phyloP scores from a whole-genome alignment of 2,797 vertebrate genomes.

The Gastrophryne carolinensis region DNA sequence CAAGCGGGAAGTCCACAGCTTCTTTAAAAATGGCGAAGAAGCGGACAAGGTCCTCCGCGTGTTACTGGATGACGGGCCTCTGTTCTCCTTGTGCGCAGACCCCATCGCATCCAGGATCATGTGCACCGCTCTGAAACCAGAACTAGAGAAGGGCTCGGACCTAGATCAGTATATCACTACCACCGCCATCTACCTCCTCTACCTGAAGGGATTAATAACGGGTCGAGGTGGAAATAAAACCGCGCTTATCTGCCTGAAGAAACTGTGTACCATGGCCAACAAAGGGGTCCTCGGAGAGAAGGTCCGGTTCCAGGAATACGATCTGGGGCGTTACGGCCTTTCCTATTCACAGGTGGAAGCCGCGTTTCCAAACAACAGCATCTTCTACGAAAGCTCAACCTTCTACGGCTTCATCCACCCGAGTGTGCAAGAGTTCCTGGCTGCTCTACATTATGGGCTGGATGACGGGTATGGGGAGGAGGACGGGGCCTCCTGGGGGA shows the following conservation, averaged over 20 bases:
- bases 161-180: not conserved
- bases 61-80: not conserved
- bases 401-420: slow-evolving; percentile 54
- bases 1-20: slow-evolving; percentile 53
- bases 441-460: slow-evolving; percentile 54
- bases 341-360: slow-evolving; percentile 40
- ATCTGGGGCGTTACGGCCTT: slow-evolving; percentile 50
- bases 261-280: not conserved
- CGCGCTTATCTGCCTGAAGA: not conserved
- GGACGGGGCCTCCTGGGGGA: not conserved
- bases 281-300: not conserved
- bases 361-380: slow-evolving; percentile 46
- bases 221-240: not conserved
- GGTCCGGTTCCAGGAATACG: slow-evolving; percentile 11
- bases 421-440: slow-evolving; percentile 58
- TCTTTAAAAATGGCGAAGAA: not conserved
- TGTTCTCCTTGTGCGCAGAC: slow-evolving; percentile 42
- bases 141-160: slow-evolving; percentile 3
- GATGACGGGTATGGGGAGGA: no score
- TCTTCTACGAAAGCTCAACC: slow-evolving; percentile 53
- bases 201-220: not conserved
- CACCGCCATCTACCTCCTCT: not conserved
- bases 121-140: slow-evolving; percentile 55
- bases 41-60: not conserved
- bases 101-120: slow-evolving; percentile 55